Evolutionary conservation across 2,113 vertebrate species (phyloP), one percentile per base, ranked within the genome.

Genomic region (Rhea pennata): DNA sequence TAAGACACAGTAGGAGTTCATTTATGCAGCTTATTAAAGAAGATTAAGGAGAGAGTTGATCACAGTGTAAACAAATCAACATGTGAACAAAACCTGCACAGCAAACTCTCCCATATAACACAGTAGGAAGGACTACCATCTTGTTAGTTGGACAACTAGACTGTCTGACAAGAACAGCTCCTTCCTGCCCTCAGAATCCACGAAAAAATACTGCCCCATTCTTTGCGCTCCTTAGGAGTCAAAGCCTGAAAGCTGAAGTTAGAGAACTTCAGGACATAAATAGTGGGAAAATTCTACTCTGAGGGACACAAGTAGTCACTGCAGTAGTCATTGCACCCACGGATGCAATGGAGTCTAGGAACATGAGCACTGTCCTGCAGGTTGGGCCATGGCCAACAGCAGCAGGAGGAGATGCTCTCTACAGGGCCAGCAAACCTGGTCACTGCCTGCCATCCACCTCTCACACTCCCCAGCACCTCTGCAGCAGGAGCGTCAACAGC

Each of bases 121-220:
- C 24, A 4, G 21, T 1, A 22, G 23, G 39, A 46, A 69, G 33
- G 17, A 40, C 21, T 17, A 20, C 10, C 58, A 33, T 75, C 39
- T 17, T 0, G 0, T 5, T 8, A 27, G n/a, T 12, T 1, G 4
- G 61, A 40, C 53, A 42, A 17, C 3, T 24, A 10, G 44, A 51
- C 19, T 3, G 2, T 42, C 27, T 44, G 54, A 12, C 20, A 23
- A 26, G 23, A 31, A 23, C 74, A 61, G 46, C 33, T 54, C 24
- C 44, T 29, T 51, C 24, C 31, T 44, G 84, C 36, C 44, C 64
- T 77, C 36, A 5, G 22, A 59, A 51, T 5, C 20, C 22, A 36
- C 23, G 19, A 69, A 24, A 87, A 61, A 61, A 61, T 36, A 42
- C 54, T 44, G 65, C 24, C 15, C 21, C 29, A 15, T 54, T 39